Base-by-base conservation (phyloP, 2,797 vertebrate genomes). In the Gymnoscopelus microlampas region DNA sequence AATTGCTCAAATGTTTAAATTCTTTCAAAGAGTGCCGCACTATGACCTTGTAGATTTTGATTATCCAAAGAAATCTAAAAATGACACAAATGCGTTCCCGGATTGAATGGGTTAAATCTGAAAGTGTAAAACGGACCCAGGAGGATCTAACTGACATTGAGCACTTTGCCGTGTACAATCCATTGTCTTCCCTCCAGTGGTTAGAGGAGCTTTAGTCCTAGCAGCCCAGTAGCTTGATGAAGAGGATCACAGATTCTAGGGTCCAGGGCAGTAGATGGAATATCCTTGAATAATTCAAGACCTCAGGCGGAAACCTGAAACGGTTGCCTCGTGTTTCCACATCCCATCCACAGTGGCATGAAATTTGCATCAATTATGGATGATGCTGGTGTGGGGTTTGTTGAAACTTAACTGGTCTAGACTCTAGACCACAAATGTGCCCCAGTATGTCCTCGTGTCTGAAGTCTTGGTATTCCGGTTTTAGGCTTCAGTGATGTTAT, bases 281-380 rank as follows among this genome's bases (percentile, higher is more conserved):
- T 70, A 47, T 53, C 71, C 79, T 68, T 92, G 61, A 91, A 91
- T 93, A 79, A 91, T 90, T 87, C 49, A 91, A 47, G 54, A 44
- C 59, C 66, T 4, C 63, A 32, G 55, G 23, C 66, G 67, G 78
- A 80, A 86, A 76, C 53, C 50, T 60, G 44, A 76, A 75, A 74
- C 70, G 5, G 9, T 62, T 39, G 23, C 57, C 67, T 85, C 55
- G 1, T 35, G 62, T 87, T 85, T 87, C 85, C 74, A 64, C 56
- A 69, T 72, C 74, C 60, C 56, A 71, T 72, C 73, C 60, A 60
- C 66, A 24, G 29, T 66, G 11, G 14, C 55, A 39, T 15, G 11
- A 2, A 68, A 63, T 63, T 44, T 50, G 5, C 44, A 70, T 88
- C 0, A 68, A 85, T 86, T 76, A 83, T 77, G 29, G 1, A 84